These are phyloP conservation scores for Gadopsis marmoratus DNA, from an alignment of 2,797 vertebrate genomes.

Conservation along the genomic window DNA sequence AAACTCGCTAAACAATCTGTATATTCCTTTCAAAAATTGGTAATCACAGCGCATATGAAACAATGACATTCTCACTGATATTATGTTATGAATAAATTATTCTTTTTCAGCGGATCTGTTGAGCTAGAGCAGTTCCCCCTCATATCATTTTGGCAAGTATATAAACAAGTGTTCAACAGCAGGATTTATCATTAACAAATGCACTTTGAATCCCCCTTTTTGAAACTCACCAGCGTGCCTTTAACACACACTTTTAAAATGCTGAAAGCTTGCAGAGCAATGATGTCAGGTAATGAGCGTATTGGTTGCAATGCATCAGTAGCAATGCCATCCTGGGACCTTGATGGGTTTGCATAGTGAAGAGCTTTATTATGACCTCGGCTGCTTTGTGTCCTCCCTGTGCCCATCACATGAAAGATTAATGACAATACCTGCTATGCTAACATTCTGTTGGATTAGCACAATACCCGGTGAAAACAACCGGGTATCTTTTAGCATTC, in stretches of 20 bases:
- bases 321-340: slow-evolving; percentile 71
- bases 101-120: slow-evolving; percentile 80
- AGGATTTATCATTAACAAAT: slow-evolving; percentile 71
- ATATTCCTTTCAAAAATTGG: neutral
- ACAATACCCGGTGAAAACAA: slow-evolving; percentile 47
- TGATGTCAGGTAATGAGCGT: slow-evolving; percentile 74
- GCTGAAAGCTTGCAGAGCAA: slow-evolving; percentile 68
- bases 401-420: slow-evolving; percentile 82
- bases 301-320: slow-evolving; percentile 75
- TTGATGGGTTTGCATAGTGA: slow-evolving; percentile 79
- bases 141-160: slow-evolving; percentile 82
- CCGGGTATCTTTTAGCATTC: slow-evolving; percentile 30
- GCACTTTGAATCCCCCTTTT: slow-evolving; percentile 48
- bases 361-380: slow-evolving; percentile 81
- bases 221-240: slow-evolving; percentile 72
- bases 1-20: slow-evolving; percentile 10
- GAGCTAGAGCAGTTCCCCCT: slow-evolving; percentile 70
- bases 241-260: slow-evolving; percentile 74
- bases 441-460: slow-evolving; percentile 72
- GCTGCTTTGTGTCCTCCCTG: slow-evolving; percentile 78
- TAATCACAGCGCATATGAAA: neutral
- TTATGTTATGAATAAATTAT: slow-evolving; percentile 44
- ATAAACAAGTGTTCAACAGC: slow-evolving; percentile 51
- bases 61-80: slow-evolving; percentile 25
- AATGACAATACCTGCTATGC: slow-evolving; percentile 78